Base-by-base conservation (phyloP, 2,113 vertebrate species). In the Oreochromis spilurus region DNA sequence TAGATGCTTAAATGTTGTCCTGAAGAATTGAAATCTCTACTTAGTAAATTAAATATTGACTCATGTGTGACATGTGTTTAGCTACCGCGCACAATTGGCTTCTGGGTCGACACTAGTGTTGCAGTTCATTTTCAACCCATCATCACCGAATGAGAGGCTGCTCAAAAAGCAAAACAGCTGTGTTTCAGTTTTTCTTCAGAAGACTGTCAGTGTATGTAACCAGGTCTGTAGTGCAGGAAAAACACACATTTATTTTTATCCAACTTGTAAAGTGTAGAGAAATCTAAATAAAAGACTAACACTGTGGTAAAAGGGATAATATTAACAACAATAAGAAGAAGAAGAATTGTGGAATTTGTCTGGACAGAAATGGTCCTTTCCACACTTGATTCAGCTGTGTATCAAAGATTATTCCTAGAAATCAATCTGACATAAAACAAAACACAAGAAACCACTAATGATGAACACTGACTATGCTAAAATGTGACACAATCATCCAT, bases 21-120 rank as follows among this genome's bases (percentile, higher is more conserved):
- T 43, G 70, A 92, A 62, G 78, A 84, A 57, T n/a, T 87, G 81
- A 90, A 82, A 89, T 88, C 84, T 90, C 84, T 90, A 92, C 88
- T 92, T 85, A 88, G 85, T 80, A 86, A 92, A 93, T 93, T 90
- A 94, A 91, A 94, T 93, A 94, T 94, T 93, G 89, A 91, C 87
- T 93, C 81, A 65, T 80, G 40, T 84, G 82, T 91, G 85, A 75
- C 87, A 72, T 90, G 85, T 65, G 82, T 88, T 90, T 89, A 87
- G 84, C 85, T 53, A 31, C 52, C 13, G 31, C 13, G 7, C 77
- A 24, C 21, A 14, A 54, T 26, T 57, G 70, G 79, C 62, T 9
- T 77, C 9, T 3, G 5, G 13, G 58, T 75, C 24, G n/a, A 34
- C 67, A 34, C 2, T 9, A 19, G 58, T 11, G 29, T 77, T 57